Evolutionary conservation across 2,113 vertebrate genomes (phyloP).

Genomic region (Bubalus kerabau): DNA sequence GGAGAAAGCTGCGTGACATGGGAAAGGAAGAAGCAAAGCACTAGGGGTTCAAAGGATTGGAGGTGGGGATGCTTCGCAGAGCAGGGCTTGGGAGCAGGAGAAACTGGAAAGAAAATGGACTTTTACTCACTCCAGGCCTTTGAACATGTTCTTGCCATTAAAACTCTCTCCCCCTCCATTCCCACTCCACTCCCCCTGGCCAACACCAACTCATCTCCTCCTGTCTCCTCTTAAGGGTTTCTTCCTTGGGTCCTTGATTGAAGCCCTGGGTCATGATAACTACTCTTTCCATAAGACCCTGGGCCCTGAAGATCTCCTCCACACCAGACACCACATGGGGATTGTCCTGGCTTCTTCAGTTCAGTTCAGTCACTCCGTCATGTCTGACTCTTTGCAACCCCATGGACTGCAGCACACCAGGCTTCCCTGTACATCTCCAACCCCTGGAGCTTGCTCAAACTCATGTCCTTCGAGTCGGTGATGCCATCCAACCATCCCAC

Average conservation of each 20-base stretch:
- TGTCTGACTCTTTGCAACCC: neutral
- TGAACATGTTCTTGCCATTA: neutral
- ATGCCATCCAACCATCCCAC: neutral
- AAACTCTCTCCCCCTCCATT: neutral
- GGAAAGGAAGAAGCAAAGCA: neutral
- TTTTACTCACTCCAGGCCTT: neutral
- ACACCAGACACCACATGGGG: fast-evolving
- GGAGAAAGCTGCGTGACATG: neutral
- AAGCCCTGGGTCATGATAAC: neutral
- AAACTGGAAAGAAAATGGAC: neutral
- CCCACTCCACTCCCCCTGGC: neutral
- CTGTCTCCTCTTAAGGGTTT: neutral
- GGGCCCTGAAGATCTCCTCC: neutral
- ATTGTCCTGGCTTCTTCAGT: neutral
- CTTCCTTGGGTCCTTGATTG: neutral
- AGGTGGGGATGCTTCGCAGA: too few species aligned
- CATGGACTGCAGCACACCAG: neutral
- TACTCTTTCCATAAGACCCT: too few species aligned
- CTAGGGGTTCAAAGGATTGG: neutral
- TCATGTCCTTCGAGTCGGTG: fast-evolving
- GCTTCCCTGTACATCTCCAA: neutral
- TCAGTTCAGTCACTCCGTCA: neutral
- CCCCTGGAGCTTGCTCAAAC: neutral
- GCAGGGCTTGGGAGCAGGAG: neutral
- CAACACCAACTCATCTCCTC: neutral